Base-by-base conservation (phyloP, 2,797 vertebrate genomes). In the Ctenosaura bakeri region DNA sequence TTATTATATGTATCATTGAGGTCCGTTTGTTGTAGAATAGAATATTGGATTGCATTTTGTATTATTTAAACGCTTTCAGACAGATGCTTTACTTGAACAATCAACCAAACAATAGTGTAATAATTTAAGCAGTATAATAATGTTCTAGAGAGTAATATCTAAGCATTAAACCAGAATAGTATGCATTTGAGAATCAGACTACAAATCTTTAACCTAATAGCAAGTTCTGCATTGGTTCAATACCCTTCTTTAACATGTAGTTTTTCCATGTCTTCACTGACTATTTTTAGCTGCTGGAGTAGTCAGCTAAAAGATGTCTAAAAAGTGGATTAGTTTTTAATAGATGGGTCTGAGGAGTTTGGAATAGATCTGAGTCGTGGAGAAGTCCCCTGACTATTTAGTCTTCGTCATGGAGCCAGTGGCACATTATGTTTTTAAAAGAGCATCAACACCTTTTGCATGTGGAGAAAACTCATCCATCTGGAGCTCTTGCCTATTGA, bases 41-140 rank as follows among this genome's bases (percentile, higher is more conserved):
- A 84, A 50, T 7, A 24, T 10, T 1, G 69, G 85, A 42, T 83
- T 64, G 52, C 38, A 77, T 91, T 82, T 79, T 87, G 1, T 86
- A 3, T 88, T 88, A 46, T 83, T 93, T 76, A 46, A 83, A 88
- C 29, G 6, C 22, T 79, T 85, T 79, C 46, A 4, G 0, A 3
- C 87, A 38, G 14, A 86, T 29, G 9, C 52, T 86, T 92, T 81
- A 66, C 86, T 81, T 38, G 77, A 8, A 78, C 32, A 84, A 86
- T 69, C 80, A 79, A 52, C 38, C 2, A 32, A 29, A 79, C 18
- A 83, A 89, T 82, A 77, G 83, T 3, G 4, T 46, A 46, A 46
- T 46, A 46, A 46, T 46, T 46, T 46, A 46, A 46, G 42, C 5
- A 1, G 26, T 32, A 10, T 38, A 50, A 29, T 56, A 22, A 85